phyloP scores from a whole-genome alignment of 2,797 vertebrate genomes.

The Cetoscarus ocellatus region DNA sequence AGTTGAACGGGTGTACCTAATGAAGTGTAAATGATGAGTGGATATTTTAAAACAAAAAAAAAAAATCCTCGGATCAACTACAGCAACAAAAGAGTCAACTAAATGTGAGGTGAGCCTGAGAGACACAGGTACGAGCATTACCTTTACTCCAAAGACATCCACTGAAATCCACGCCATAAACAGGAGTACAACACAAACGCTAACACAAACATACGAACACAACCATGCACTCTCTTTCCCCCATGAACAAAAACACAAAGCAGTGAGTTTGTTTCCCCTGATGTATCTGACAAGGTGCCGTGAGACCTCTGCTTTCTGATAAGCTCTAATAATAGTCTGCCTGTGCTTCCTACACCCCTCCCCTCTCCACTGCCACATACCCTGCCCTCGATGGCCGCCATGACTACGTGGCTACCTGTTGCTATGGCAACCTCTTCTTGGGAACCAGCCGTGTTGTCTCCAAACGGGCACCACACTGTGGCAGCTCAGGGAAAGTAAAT shows the following conservation, averaged over 20 bases:
- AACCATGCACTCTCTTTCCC: neutral
- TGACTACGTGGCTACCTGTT: conserved; percentile 83
- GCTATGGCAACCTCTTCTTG: conserved; percentile 80
- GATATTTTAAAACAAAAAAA: too few relatives aligned
- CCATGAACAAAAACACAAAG: conserved; percentile 47
- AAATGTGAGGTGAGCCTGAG: too few relatives aligned
- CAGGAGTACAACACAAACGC: too few relatives aligned
- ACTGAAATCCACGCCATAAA: neutral
- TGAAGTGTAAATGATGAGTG: too few relatives aligned
- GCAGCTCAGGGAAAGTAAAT: conserved; percentile 68
- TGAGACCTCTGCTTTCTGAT: conserved; percentile 66
- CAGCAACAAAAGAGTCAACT: too few relatives aligned
- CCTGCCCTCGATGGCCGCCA: conserved; percentile 69
- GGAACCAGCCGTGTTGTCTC: conserved; percentile 49
- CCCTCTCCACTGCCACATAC: conserved; percentile 43
- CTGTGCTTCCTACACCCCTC: conserved; percentile 29
- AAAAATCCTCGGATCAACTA: too few relatives aligned
- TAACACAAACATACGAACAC: neutral
- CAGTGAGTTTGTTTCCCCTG: conserved; percentile 40
- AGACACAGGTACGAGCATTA: too few relatives aligned
- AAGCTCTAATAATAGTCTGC: conserved; percentile 85
- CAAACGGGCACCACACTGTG: conserved; percentile 65
- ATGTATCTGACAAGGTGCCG: conserved; percentile 65
- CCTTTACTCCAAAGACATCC: too few relatives aligned
- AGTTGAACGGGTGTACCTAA: too few relatives aligned